Percentiles rank a stretch among this genome's conserved stretches.
These are phyloP conservation scores for Gallinago stenura DNA, from an alignment of 2,797 vertebrate genomes.

Conservation along the genomic window DNA sequence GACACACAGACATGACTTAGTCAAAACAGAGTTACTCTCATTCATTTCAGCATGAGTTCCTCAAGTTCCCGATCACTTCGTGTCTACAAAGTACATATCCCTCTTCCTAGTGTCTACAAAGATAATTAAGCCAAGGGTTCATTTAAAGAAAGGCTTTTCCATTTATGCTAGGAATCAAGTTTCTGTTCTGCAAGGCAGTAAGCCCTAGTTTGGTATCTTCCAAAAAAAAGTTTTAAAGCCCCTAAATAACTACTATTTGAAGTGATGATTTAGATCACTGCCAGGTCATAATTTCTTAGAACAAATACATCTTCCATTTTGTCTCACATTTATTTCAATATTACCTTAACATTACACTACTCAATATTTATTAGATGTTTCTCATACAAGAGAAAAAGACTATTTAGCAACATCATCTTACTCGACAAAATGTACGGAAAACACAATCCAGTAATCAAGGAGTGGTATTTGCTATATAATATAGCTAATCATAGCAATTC, in stretches of 20 bases:
- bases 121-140: not conserved
- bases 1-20: not conserved
- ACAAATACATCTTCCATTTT: not conserved
- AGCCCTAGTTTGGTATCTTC: not conserved
- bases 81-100: not conserved
- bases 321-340: not conserved
- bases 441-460: not conserved
- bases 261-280: not conserved
- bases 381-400: not conserved
- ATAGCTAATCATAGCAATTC: not conserved
- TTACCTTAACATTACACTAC: not conserved
- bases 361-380: not conserved
- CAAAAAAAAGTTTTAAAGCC: not conserved
- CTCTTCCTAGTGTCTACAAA: not conserved
- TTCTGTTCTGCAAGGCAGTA: not conserved
- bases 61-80: not conserved
- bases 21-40: not conserved
- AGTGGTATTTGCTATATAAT: not conserved
- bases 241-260: not conserved
- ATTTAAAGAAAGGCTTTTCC: not conserved
- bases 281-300: not conserved
- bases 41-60: not conserved
- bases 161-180: not conserved
- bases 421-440: not conserved
- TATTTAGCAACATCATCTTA: not conserved